These are phyloP conservation scores for Chrysemys picta DNA, from an alignment of 2,113 vertebrate species.

Conservation along the genomic window DNA sequence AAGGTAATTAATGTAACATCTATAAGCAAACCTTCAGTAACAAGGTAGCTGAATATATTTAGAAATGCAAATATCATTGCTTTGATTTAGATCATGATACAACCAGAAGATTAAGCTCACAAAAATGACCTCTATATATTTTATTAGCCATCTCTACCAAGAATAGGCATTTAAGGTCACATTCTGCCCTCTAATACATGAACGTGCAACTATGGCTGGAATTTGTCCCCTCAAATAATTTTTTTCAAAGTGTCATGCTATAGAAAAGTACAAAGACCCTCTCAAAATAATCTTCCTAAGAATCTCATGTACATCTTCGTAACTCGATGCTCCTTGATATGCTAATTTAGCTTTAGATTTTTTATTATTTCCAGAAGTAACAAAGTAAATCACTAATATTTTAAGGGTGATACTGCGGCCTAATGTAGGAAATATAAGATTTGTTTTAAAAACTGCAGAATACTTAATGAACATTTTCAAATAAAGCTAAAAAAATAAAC, in stretches of 20 bases:
- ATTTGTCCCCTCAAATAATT: background rate
- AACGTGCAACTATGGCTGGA: background rate
- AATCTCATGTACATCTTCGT: background rate
- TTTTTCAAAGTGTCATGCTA: background rate
- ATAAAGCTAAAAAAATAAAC: background rate
- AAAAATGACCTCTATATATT: background rate
- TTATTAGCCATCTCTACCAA: background rate
- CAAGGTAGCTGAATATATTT: background rate
- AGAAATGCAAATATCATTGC: background rate
- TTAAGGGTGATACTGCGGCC: background rate
- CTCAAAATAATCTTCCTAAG: background rate
- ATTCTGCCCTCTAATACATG: background rate
- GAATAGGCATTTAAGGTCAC: background rate
- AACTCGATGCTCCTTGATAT: background rate
- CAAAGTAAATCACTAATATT: background rate
- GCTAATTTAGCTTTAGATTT: background rate
- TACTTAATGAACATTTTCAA: background rate
- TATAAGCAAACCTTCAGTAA: background rate
- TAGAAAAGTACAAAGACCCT: background rate
- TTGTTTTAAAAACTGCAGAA: background rate
- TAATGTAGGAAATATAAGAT: background rate
- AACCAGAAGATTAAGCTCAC: background rate
- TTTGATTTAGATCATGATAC: background rate
- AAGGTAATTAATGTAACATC: background rate
- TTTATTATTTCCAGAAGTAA: background rate